Evolutionary conservation across 2,797 vertebrate genomes (phyloP).

Genomic region (Mionectes olivaceus): DNA sequence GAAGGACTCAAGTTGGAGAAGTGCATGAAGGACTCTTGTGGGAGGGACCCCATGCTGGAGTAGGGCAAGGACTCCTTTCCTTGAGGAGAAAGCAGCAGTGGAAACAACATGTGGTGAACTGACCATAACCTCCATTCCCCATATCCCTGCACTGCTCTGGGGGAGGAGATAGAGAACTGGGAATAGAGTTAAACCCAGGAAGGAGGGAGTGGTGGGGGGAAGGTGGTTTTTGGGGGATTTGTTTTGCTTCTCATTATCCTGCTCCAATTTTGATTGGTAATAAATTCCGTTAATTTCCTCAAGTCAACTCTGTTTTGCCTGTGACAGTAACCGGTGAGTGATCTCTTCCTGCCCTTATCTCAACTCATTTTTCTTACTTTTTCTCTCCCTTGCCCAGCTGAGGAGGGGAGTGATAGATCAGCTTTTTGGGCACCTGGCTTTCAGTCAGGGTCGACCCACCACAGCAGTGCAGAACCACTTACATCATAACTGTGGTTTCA

Average conservation of each 20-base stretch:
- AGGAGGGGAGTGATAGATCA: neutral
- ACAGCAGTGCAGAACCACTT: neutral
- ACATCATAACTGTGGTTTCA: neutral
- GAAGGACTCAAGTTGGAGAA: neutral
- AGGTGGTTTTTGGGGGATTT: neutral
- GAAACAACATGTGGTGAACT: neutral
- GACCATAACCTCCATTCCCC: fast-evolving
- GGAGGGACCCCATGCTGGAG: neutral
- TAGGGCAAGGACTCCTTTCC: neutral
- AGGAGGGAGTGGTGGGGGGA: neutral
- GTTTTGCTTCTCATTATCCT: neutral
- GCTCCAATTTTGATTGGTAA: neutral
- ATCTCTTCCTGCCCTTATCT: neutral
- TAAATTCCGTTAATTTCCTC: neutral
- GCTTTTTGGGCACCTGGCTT: neutral
- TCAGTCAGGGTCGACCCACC: neutral
- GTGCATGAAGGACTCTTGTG: neutral
- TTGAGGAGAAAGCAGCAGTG: neutral
- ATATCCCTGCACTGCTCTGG: neutral
- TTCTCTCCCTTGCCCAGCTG: neutral
- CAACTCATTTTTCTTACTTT: neutral
- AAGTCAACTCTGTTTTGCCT: neutral
- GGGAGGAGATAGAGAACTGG: fast-evolving
- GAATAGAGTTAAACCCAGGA: neutral
- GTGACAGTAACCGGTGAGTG: neutral